Conservation (phyloP, 2,888 invertebrate genomes). For the Coelopa pilipes region DNA sequence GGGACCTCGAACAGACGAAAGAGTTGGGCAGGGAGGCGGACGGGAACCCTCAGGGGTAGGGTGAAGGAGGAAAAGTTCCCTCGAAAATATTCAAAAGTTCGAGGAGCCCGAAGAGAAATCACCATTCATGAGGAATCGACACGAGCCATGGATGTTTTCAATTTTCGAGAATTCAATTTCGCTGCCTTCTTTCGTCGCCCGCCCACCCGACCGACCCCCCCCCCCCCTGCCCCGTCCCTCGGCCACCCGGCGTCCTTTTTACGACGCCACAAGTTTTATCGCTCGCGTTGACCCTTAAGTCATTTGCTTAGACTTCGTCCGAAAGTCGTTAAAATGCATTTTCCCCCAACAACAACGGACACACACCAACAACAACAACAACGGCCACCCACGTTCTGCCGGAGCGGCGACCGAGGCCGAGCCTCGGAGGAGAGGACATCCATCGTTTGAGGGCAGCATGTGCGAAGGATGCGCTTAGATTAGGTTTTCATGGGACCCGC, state of each 20-base stretch:
- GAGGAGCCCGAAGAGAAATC: not conserved
- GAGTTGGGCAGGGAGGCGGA: too few relatives aligned
- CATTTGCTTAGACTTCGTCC: conserved; percentile 1
- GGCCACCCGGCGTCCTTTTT: conserved; percentile 6
- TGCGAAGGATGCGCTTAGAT: conserved; percentile 23
- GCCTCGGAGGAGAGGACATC: not conserved
- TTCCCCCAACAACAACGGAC: not conserved
- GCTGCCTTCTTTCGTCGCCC: not conserved
- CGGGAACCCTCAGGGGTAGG: too few relatives aligned
- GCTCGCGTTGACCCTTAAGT: conserved; percentile 17
- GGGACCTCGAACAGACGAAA: not conserved
- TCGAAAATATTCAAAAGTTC: not conserved
- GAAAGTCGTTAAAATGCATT: conserved; percentile 24
- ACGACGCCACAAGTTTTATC: conserved; percentile 10
- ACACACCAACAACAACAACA: not conserved
- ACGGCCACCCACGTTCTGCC: not conserved
- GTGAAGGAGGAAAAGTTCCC: too few relatives aligned
- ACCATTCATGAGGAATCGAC: not conserved
- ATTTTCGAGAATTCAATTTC: conserved; percentile 16
- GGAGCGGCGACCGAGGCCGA: conserved; percentile 2
- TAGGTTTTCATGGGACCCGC: conserved; percentile 2
- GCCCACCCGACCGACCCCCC: too few relatives aligned
- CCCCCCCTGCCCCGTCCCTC: too few relatives aligned
- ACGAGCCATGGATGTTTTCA: too few relatives aligned
- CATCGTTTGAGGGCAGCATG: conserved; percentile 13